Percentiles rank a stretch among this genome's conserved stretches.
phyloP scores from a whole-genome alignment of 2,888 invertebrate species.

The Drosophila stalkeri region DNA sequence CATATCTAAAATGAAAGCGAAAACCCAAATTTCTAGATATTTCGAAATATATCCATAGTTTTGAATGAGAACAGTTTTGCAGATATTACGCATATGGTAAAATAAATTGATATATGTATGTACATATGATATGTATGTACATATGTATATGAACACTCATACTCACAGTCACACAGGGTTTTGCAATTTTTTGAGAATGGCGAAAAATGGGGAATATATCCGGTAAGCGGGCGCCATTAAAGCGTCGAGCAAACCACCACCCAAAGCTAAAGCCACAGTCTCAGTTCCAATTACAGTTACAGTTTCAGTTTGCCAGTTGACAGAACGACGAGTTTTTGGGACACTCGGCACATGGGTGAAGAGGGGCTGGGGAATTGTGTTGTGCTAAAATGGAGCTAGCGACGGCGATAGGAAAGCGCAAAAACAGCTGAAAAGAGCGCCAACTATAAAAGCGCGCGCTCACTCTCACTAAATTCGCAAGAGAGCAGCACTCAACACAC shows the following conservation, averaged over 20 bases:
- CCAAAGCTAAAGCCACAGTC: conserved; percentile 63
- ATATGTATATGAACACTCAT: not conserved
- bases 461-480: conserved; percentile 39
- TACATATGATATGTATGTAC: not conserved
- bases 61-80: not conserved
- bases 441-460: conserved; percentile 55
- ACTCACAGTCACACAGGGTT: not conserved
- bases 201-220: conserved; percentile 27
- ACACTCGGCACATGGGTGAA: not conserved
- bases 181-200: conserved; percentile 27
- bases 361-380: conserved; percentile 2
- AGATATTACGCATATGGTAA: not conserved
- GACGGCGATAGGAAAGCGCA: conserved; percentile 58
- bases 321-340: conserved; percentile 27
- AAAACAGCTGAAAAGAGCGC: conserved; percentile 64
- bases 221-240: conserved; percentile 64
- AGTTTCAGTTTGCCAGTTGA: conserved; percentile 52
- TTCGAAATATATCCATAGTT: not conserved
- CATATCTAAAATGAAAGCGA: too few relatives aligned
- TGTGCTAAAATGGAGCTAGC: conserved; percentile 59
- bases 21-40: not conserved
- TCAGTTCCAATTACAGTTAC: conserved; percentile 76
- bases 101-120: not conserved
- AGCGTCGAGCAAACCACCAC: conserved; percentile 51
- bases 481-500: conserved; percentile 36